A percentile compares a stretch with the other conserved stretches of the same genome.
These are phyloP conservation scores for Eonycteris spelaea DNA, from an alignment of 2,113 vertebrate genomes.

Conservation along the genomic window DNA sequence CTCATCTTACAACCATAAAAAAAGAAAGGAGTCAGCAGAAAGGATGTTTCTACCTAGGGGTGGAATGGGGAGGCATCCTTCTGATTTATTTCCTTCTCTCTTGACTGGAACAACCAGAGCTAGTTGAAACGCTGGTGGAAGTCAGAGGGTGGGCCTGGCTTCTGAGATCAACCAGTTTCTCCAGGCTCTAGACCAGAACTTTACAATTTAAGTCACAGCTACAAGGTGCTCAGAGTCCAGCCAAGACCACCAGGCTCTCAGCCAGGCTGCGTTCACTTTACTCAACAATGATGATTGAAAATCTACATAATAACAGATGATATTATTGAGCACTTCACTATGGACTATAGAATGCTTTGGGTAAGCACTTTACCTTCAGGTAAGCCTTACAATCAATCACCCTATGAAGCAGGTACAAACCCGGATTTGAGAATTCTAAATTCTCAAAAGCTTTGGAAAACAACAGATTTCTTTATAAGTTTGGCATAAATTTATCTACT, in stretches of 20 bases:
- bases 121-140: accelerated
- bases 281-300: not conserved
- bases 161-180: not conserved
- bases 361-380: not conserved
- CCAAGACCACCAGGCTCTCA: not conserved
- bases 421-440: not conserved
- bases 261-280: not conserved
- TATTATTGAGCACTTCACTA: not conserved
- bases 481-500: not conserved
- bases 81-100: not conserved
- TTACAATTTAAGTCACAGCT: not conserved
- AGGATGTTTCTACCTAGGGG: constrained; percentile 18
- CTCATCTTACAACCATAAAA: constrained; percentile 61
- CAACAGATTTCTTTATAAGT: not conserved
- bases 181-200: not conserved
- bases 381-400: not conserved
- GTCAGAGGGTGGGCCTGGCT: not conserved
- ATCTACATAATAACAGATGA: not conserved
- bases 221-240: not conserved
- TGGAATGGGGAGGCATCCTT: not conserved
- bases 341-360: not conserved
- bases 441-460: not conserved
- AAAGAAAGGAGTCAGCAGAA: constrained; percentile 74
- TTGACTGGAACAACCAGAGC: not conserved
- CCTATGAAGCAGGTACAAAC: not conserved